Evolutionary conservation across 2,113 vertebrate genomes (phyloP).

Genomic region (Salminus brasiliensis): DNA sequence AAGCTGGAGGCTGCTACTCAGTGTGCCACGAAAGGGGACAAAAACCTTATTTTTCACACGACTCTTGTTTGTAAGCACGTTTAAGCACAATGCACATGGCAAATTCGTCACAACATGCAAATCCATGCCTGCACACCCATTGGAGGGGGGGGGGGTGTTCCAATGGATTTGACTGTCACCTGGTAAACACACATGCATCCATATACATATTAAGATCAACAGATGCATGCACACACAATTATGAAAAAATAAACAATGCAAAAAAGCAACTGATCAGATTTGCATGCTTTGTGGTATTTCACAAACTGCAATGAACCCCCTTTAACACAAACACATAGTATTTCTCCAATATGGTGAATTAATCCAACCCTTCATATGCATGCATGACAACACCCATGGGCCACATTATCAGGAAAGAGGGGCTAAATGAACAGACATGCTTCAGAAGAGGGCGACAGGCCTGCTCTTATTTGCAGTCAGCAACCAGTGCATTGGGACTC

Average conservation of each 20-base stretch:
- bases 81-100: background rate
- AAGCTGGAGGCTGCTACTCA: background rate
- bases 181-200: background rate
- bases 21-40: background rate
- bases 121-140: background rate
- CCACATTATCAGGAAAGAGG: background rate
- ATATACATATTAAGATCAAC: background rate
- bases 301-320: too few species aligned
- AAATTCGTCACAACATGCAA: background rate
- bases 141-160: background rate
- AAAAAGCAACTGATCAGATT: too few species aligned
- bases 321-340: too few species aligned
- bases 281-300: too few species aligned
- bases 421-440: background rate
- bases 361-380: too few species aligned
- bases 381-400: too few species aligned
- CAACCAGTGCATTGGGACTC: background rate
- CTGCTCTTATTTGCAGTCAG: background rate
- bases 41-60: background rate
- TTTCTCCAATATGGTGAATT: too few species aligned
- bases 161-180: background rate
- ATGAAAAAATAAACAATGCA: background rate
- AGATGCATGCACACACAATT: background rate
- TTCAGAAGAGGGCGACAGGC: background rate
- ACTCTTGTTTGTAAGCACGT: background rate